Conservation (phyloP, 2,888 invertebrate genomes). For the Harpalus rubripes region DNA sequence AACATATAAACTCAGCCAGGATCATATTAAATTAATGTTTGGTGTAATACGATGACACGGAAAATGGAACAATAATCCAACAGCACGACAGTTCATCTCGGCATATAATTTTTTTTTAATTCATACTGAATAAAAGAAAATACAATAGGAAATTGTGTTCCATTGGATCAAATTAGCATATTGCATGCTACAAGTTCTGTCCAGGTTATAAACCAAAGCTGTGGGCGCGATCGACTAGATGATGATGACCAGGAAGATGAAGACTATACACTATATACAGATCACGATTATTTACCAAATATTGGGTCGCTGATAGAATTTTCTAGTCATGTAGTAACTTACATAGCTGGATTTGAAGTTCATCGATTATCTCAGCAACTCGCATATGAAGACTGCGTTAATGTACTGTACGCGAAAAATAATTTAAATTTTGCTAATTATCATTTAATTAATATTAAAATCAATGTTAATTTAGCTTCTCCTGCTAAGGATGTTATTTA, state of each 20-base stretch:
- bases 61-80: constrained; percentile 29
- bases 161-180: constrained; percentile 67
- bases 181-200: constrained; percentile 49
- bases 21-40: constrained; percentile 35
- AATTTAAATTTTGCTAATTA: not conserved
- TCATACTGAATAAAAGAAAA: constrained; percentile 55
- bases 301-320: not conserved
- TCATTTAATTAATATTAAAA: constrained; percentile 18
- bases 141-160: constrained; percentile 64
- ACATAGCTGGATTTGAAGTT: constrained; percentile 15
- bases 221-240: not conserved
- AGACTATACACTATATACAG: too few relatives aligned
- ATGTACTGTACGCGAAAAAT: not conserved
- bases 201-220: not conserved
- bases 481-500: not conserved
- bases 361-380: not conserved
- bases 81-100: constrained; percentile 51
- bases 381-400: constrained; percentile 1
- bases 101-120: constrained; percentile 65
- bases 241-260: constrained; percentile 13
- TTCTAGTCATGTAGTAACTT: not conserved
- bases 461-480: not conserved
- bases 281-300: constrained; percentile 10
- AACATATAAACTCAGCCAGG: constrained; percentile 3
- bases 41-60: constrained; percentile 8